Conservation (phyloP, 2,113 vertebrate genomes). For the Leucosticte australis region DNA sequence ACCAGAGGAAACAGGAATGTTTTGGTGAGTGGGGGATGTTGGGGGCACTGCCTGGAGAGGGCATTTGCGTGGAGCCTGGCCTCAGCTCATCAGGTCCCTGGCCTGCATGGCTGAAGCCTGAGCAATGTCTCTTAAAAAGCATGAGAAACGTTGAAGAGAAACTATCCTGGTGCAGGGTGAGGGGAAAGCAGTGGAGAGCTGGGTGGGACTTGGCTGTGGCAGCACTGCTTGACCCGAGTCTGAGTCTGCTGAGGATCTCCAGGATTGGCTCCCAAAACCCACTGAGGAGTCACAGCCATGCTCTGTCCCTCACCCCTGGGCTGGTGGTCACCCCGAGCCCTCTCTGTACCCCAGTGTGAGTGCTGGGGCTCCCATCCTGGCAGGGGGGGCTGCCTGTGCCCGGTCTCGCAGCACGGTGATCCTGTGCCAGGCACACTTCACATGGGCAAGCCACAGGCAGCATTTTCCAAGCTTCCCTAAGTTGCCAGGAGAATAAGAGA, state of each 20-base stretch:
- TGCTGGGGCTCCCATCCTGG: background rate
- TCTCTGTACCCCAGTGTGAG: background rate
- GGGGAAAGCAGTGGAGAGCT: background rate
- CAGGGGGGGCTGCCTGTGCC: background rate
- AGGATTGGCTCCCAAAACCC: background rate
- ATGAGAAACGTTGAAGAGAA: background rate
- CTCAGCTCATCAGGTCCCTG: background rate
- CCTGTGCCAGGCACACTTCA: background rate
- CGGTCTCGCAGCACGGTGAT: accelerated
- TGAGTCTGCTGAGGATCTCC: background rate
- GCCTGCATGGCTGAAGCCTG: background rate
- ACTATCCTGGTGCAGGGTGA: background rate
- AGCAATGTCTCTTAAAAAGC: background rate
- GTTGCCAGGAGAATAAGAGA: background rate
- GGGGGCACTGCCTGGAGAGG: background rate
- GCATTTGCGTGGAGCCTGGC: background rate
- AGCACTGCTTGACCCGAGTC: accelerated
- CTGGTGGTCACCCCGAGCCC: background rate
- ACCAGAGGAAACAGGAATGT: conserved; percentile 88
- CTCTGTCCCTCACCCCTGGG: background rate
- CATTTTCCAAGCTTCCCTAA: background rate
- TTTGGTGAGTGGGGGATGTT: conserved; percentile 79
- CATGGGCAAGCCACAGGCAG: accelerated
- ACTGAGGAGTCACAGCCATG: background rate
- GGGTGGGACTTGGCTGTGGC: background rate